A percentile compares a stretch with the other conserved stretches of the same genome.
phyloP scores from a whole-genome alignment of 2,888 invertebrate species.

The Drosophila testacea region DNA sequence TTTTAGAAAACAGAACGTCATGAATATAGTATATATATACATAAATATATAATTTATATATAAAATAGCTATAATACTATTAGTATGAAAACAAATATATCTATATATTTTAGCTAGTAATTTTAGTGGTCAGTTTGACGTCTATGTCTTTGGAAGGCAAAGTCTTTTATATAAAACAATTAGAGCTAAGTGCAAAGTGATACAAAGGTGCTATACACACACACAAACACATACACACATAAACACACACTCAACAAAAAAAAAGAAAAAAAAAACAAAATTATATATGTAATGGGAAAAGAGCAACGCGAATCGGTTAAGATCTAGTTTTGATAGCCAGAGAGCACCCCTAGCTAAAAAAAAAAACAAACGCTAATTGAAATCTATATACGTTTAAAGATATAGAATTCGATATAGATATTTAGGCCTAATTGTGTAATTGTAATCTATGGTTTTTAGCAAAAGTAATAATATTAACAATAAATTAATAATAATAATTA shows the following conservation, averaged over 20 bases:
- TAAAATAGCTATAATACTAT: slow-evolving; percentile 25
- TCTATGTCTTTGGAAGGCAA: slow-evolving; percentile 73
- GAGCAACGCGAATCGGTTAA: slow-evolving; percentile 41
- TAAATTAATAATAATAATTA: slow-evolving; percentile 20
- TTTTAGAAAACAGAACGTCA: slow-evolving; percentile 84
- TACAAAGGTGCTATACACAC: slow-evolving; percentile 82
- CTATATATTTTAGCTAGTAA: slow-evolving; percentile 41
- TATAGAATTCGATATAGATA: slow-evolving; percentile 12
- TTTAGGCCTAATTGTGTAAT: slow-evolving; percentile 62
- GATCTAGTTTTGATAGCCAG: slow-evolving; percentile 39
- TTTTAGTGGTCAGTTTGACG: slow-evolving; percentile 49
- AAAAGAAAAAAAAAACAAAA: slow-evolving; percentile 24
- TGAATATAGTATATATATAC: slow-evolving; percentile 24
- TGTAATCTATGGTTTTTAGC: slow-evolving; percentile 68
- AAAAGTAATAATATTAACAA: slow-evolving; percentile 35
- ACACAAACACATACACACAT: slow-evolving; percentile 48
- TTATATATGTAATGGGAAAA: slow-evolving; percentile 23
- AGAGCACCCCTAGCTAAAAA: slow-evolving; percentile 30
- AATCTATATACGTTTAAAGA: slow-evolving; percentile 27
- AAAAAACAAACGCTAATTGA: slow-evolving; percentile 18
- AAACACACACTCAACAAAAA: slow-evolving; percentile 20
- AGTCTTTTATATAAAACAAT: slow-evolving; percentile 59
- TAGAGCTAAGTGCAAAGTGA: slow-evolving; percentile 79
- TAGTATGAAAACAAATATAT: slow-evolving; percentile 29
- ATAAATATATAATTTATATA: slow-evolving; percentile 22